Conservation (phyloP, 2,797 vertebrate species). For the Melanotaenia trifasciata region DNA sequence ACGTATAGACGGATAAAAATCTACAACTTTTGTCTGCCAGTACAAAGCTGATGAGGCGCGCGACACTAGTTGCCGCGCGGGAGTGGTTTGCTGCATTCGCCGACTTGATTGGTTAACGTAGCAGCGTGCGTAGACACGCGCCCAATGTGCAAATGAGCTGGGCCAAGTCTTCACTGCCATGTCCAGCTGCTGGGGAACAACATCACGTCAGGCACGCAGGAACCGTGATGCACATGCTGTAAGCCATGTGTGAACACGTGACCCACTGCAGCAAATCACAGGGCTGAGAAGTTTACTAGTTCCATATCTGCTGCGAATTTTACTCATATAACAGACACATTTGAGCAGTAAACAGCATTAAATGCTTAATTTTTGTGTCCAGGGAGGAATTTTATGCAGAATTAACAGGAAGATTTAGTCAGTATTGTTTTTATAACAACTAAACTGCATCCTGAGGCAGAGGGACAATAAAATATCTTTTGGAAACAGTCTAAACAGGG, state of each 20-base stretch:
- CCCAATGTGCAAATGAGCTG: constrained; percentile 56
- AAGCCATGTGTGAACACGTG: background rate
- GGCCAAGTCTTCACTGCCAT: too few species aligned
- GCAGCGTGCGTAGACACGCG: constrained; percentile 33
- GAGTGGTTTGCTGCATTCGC: constrained; percentile 45
- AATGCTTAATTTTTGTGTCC: background rate
- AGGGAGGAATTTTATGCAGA: background rate
- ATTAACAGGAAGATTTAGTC: background rate
- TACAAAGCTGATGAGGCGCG: constrained; percentile 51
- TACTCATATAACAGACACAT: background rate
- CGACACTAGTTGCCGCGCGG: constrained; percentile 68
- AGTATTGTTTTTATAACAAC: background rate
- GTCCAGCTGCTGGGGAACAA: too few species aligned
- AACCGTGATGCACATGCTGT: background rate
- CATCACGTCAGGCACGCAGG: constrained; percentile 11
- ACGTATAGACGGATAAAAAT: background rate
- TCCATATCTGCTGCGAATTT: background rate
- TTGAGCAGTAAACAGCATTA: background rate
- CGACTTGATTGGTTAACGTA: constrained; percentile 67
- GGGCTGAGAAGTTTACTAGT: background rate
- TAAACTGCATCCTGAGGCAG: background rate
- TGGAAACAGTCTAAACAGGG: background rate
- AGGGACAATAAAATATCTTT: background rate
- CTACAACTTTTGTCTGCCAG: constrained; percentile 9
- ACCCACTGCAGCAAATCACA: background rate